Percentiles rank a stretch among this genome's conserved stretches.
phyloP scores from a whole-genome alignment of 1,140 invertebrate species.

The Bicyclus anynana region DNA sequence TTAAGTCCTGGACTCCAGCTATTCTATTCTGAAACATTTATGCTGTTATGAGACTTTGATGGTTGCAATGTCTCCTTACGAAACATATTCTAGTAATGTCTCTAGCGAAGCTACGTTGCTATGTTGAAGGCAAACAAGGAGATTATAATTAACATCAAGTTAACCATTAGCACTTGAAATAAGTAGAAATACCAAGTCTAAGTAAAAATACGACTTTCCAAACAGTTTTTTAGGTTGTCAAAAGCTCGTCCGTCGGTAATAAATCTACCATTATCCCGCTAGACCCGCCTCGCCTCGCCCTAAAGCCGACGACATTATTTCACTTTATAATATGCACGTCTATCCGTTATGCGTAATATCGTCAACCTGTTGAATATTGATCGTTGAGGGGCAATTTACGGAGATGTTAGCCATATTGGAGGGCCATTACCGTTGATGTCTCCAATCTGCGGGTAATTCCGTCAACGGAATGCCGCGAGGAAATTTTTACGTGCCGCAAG shows the following conservation, averaged over 20 bases:
- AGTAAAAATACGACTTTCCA: background rate
- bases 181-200: no score
- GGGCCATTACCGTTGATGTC: conserved; percentile 3
- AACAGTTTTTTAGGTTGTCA: background rate
- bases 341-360: background rate
- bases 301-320: background rate
- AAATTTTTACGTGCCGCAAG: background rate
- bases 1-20: no score
- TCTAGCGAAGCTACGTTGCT: no score
- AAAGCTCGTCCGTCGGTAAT: background rate
- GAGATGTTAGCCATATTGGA: conserved; percentile 13
- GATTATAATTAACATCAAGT: no score
- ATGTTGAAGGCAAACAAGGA: no score
- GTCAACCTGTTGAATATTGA: conserved; percentile 10
- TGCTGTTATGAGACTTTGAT: no score
- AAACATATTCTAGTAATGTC: no score
- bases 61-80: no score
- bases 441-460: conserved; percentile 9
- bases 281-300: background rate
- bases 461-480: background rate
- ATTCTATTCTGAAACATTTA: no score
- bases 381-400: conserved; percentile 8
- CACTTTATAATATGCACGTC: background rate
- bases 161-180: no score
- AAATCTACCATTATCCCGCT: background rate